phyloP scores from a whole-genome alignment of 2,888 invertebrate genomes.

The Tolmerus cingulatus region DNA sequence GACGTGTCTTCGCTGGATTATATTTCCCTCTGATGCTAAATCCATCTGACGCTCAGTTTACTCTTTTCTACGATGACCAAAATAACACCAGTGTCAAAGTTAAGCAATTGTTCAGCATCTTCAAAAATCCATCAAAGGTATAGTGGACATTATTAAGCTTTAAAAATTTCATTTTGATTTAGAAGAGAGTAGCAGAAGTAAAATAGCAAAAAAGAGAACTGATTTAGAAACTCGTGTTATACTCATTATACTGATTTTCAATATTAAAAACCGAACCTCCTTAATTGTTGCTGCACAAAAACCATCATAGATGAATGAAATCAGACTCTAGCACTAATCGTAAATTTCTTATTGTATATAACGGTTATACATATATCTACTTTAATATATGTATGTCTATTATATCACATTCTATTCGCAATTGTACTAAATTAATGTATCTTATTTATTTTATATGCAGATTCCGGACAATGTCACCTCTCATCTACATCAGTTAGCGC shows the following conservation, averaged over 20 bases:
- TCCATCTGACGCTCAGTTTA: constrained; percentile 71
- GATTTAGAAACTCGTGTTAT: no score
- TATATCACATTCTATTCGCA: no score
- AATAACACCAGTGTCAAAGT: constrained; percentile 73
- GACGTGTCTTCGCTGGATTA: constrained; percentile 82
- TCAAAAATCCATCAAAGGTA: constrained; percentile 70
- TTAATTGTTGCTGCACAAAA: no score
- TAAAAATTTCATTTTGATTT: not conserved
- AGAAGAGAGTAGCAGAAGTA: not conserved
- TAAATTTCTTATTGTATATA: no score
- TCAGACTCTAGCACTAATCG: no score
- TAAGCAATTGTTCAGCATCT: constrained; percentile 78
- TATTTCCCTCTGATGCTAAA: constrained; percentile 78
- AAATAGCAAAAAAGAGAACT: no score
- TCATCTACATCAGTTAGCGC: constrained; percentile 74
- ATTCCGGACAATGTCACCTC: constrained; percentile 70
- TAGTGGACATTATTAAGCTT: constrained; percentile 44
- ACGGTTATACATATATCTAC: no score
- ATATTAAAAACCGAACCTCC: no score
- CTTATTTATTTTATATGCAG: constrained; percentile 59
- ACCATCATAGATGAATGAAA: no score
- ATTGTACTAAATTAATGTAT: not conserved
- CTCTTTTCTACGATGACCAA: constrained; percentile 76
- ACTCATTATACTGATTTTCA: no score
- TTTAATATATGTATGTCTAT: no score